Percentiles rank a stretch among this genome's conserved stretches.
phyloP scores from a whole-genome alignment of 2,797 vertebrate genomes.

The Sylvilagus floridanus region DNA sequence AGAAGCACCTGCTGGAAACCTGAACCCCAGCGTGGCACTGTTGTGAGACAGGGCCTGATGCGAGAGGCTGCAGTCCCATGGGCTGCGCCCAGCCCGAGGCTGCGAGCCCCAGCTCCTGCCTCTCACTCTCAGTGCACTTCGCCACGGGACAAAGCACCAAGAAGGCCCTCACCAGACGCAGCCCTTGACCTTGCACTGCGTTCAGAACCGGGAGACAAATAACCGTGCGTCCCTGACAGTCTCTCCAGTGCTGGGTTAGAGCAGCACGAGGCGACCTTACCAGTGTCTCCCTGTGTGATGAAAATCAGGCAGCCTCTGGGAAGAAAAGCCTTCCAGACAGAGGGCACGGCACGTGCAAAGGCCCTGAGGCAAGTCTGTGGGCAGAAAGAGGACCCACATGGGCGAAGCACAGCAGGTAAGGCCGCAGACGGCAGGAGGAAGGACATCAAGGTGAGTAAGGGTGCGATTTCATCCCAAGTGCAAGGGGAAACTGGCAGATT shows the following conservation, averaged over 20 bases:
- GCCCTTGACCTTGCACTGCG: background rate
- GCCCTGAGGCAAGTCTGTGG: background rate
- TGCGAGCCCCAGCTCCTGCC: rapidly evolving
- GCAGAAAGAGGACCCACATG: background rate
- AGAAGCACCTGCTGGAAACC: background rate
- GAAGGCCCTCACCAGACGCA: background rate
- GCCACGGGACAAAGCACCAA: too few species aligned
- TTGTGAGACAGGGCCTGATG: background rate
- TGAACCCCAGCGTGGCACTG: background rate
- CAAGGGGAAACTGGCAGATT: background rate
- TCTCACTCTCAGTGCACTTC: background rate
- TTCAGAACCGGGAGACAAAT: background rate
- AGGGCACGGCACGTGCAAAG: background rate
- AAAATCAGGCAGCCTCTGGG: background rate
- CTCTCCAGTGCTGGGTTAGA: too few species aligned
- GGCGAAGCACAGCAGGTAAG: background rate
- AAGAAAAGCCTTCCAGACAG: background rate
- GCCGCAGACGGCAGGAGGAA: background rate
- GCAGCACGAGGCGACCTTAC: too few species aligned
- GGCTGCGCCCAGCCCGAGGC: background rate
- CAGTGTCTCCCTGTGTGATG: background rate
- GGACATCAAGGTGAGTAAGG: background rate
- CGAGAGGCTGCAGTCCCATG: background rate
- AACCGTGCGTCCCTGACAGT: background rate
- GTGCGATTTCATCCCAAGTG: background rate